phyloP scores from a whole-genome alignment of 1,140 invertebrate genomes.

The Hyposmocoma kahamanoa region DNA sequence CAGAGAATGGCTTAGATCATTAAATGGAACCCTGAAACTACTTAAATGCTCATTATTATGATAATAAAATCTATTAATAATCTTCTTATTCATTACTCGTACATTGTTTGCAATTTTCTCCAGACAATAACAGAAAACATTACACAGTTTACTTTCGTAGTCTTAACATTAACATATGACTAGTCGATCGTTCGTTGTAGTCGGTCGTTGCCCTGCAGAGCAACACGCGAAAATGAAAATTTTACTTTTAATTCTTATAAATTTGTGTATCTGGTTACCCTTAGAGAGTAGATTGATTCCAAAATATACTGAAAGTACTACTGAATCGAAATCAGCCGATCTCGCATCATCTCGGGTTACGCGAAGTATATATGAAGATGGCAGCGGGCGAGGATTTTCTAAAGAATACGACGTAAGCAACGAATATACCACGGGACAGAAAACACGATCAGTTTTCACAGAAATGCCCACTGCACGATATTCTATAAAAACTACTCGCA shows the following conservation, averaged over 20 bases:
- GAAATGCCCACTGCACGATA: background rate
- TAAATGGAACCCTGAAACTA: no score
- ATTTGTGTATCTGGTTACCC: conserved; percentile 1
- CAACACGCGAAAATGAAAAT: conserved; percentile 30
- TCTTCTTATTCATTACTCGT: background rate
- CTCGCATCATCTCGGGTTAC: conserved; percentile 12
- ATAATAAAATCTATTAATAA: no score
- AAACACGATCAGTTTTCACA: no score
- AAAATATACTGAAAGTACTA: conserved; percentile 14
- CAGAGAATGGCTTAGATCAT: no score
- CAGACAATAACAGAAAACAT: conserved; percentile 42
- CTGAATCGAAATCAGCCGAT: conserved; percentile 8
- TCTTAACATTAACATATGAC: conserved; percentile 22
- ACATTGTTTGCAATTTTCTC: conserved; percentile 33
- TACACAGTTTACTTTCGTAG: conserved; percentile 39
- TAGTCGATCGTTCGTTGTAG: conserved; percentile 23
- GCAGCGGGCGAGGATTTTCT: conserved; percentile 7
- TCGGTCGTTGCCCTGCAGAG: conserved; percentile 6
- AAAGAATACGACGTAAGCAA: conserved; percentile 12
- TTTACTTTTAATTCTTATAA: conserved; percentile 14
- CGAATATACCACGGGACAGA: no score
- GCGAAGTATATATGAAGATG: conserved; percentile 16
- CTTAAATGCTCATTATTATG: no score
- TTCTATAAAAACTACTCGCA: background rate
- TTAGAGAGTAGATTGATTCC: conserved; percentile 14